Evolutionary conservation across 2,113 vertebrate genomes (phyloP).

Genomic region (Neolamprologus brichardi): DNA sequence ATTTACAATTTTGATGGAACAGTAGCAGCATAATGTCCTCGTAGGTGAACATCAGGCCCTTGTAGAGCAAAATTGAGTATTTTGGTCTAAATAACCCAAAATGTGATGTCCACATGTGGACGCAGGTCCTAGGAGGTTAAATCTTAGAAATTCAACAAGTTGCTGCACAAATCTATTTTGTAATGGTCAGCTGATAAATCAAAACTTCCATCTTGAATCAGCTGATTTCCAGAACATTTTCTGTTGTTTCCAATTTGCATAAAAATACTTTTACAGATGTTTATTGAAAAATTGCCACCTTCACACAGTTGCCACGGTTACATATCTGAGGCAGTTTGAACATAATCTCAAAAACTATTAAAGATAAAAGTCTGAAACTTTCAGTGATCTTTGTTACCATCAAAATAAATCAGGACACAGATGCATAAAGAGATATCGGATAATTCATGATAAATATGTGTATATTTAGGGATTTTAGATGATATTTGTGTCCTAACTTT

Average conservation of each 20-base stretch:
- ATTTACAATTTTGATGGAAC: rapidly evolving
- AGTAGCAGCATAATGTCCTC: not conserved
- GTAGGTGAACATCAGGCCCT: not conserved
- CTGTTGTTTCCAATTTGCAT: not conserved
- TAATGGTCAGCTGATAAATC: not conserved
- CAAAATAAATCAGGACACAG: not conserved
- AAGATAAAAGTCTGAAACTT: not conserved
- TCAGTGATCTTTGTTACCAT: not conserved
- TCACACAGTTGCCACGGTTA: not conserved
- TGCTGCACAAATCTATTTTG: not conserved
- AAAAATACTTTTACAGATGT: not conserved
- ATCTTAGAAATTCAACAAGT: not conserved
- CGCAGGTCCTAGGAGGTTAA: not conserved
- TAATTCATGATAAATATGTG: not conserved
- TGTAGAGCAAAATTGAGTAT: not conserved
- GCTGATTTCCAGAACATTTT: not conserved
- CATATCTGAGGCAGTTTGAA: not conserved
- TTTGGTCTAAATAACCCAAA: not conserved
- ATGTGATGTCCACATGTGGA: not conserved
- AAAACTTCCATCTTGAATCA: not conserved
- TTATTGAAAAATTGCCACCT: not conserved
- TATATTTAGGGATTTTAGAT: not conserved
- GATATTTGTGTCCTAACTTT: not conserved
- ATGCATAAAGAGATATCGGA: not conserved
- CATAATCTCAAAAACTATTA: not conserved